phyloP scores from a whole-genome alignment of 2,888 invertebrate species.

The Morpho helenor region DNA sequence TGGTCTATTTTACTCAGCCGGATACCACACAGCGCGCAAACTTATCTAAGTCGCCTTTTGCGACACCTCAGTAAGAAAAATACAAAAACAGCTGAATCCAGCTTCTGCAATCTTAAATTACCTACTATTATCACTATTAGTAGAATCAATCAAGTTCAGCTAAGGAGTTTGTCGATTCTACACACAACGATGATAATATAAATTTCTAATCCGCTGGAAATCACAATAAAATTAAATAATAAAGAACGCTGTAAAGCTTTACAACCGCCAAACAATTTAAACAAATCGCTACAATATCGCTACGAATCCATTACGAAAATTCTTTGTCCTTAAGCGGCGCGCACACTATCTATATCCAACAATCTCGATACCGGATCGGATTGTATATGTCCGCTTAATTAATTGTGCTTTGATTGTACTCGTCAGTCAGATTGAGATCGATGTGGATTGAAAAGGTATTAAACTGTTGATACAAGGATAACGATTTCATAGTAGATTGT shows the following conservation, averaged over 20 bases:
- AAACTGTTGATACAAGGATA: conserved; percentile 43
- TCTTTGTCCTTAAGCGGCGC: conserved; percentile 12
- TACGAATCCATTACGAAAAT: conserved; percentile 14
- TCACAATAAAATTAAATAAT: not conserved
- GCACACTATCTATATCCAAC: conserved; percentile 17
- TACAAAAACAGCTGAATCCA: too few relatives aligned
- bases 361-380: conserved; percentile 20
- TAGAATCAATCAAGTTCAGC: too few relatives aligned
- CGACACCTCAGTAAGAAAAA: too few relatives aligned
- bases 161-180: too few relatives aligned
- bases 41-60: too few relatives aligned
- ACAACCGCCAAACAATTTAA: conserved; percentile 4
- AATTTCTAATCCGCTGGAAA: too few relatives aligned
- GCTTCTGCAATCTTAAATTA: too few relatives aligned
- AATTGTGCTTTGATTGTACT: conserved; percentile 58
- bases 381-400: conserved; percentile 47
- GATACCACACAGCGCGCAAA: too few relatives aligned
- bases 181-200: too few relatives aligned
- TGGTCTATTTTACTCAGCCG: too few relatives aligned
- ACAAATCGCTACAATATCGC: conserved; percentile 14
- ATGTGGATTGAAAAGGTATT: conserved; percentile 51
- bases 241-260: not conserved
- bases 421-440: conserved; percentile 41
- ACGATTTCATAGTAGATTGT: conserved; percentile 13
- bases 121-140: too few relatives aligned